Base-by-base conservation (phyloP, 2,113 vertebrate genomes). In the Garra rufa region DNA sequence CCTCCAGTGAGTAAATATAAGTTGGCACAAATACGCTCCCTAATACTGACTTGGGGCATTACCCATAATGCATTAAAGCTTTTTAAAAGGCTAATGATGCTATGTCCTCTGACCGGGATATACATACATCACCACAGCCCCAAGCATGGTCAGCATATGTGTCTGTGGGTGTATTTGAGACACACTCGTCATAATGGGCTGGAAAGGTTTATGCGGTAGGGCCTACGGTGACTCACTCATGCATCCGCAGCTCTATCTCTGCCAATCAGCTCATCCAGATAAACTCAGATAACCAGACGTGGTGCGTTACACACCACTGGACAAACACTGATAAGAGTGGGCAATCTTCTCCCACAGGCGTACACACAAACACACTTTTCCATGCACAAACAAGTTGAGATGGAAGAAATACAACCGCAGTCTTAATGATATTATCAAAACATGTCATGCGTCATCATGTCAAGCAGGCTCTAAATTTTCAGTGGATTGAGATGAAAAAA, bases 231-330 rank as follows among this genome's bases (percentile, higher is more conserved):
- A 67, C 59, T 80, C 76, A 43, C 76, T n/a, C n/a, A 52, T 52
- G 28, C 63, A 14, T 46, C 46, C 8, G 17, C 50, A 57, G 52
- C 24, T 81, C 74, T 86, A 83, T 87, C 83, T 85, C 26, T 67
- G 69, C 50, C 79, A 78, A 81, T 85, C 67, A 59, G 79, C 44
- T 78, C 65, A 79, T 84, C 73, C 82, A 85, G 83, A 85, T 88
- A 75, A 82, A 85, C 57, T 76, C 38, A 43, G 83, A 88, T 84
- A 82, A n/a, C 43, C 85, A 67, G 65, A 44, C 48, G 30, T 21
- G 61, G 14, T 78, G 38, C 57, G 28, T 76, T 73, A 77, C 71
- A 69, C 71, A 76, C 74, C 83, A 79, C 65, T 50, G 76, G 76
- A 59, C 19, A 74, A 57, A 50, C 65, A 61, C 44, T 84, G 83